These are phyloP conservation scores for Narcine bancroftii DNA, from an alignment of 2,113 vertebrate genomes.

Conservation along the genomic window DNA sequence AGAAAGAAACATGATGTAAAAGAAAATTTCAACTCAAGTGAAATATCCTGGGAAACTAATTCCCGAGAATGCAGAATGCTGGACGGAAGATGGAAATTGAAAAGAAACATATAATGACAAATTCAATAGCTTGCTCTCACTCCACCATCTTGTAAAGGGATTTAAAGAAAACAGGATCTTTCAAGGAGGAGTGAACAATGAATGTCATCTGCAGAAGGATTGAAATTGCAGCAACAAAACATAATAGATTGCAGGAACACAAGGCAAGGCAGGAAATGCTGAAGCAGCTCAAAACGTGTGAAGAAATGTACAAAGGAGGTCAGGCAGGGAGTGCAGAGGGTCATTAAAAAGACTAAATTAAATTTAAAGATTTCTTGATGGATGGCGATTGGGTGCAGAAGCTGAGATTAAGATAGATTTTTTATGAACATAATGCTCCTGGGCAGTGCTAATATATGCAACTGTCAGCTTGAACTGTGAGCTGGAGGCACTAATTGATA, in stretches of 20 bases:
- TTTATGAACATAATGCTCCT: background rate
- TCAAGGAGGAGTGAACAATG: background rate
- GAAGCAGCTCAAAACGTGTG: background rate
- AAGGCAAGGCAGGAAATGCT: background rate
- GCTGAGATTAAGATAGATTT: constrained; percentile 9
- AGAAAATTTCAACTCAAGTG: background rate
- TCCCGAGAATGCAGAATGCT: background rate
- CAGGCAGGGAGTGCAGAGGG: background rate
- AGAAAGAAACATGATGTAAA: background rate
- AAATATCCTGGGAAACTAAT: background rate
- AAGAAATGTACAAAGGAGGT: background rate
- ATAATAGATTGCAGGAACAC: background rate
- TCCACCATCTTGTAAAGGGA: background rate
- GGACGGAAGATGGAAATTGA: background rate
- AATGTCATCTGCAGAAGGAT: background rate
- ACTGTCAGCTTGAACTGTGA: background rate
- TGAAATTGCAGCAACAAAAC: background rate
- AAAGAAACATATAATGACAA: background rate
- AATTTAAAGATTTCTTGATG: background rate
- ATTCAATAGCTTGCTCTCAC: background rate
- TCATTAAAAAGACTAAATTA: background rate
- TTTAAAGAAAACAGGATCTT: background rate
- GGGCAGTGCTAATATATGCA: background rate
- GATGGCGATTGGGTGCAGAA: background rate
- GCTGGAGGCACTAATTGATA: background rate